A percentile compares a stretch with the other conserved stretches of the same genome.
Conservation (phyloP, 35 echinoderm and acorn worm species). For the Apostichopus parvimensis region DNA sequence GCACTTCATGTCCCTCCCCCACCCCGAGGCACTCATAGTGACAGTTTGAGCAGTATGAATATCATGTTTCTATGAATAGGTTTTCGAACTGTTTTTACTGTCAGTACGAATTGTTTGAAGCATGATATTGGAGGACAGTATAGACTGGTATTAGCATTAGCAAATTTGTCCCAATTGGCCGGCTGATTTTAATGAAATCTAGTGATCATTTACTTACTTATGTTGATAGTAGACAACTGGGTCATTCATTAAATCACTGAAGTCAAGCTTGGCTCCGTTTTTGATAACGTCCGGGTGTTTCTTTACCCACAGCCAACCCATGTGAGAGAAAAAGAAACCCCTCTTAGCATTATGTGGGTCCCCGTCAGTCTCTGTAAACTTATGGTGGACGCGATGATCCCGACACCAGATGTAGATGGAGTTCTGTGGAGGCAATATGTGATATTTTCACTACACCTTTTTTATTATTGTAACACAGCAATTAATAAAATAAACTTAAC, state of each 20-base stretch:
- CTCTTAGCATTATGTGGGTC: conserved; percentile 89
- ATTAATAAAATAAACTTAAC: background rate
- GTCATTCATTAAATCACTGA: conserved; percentile 65
- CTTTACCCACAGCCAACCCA: conserved; percentile 77
- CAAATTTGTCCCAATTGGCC: no score
- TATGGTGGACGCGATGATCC: conserved; percentile 86
- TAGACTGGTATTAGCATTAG: no score
- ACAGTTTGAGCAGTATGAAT: no score
- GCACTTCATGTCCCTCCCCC: no score
- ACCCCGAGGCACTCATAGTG: no score
- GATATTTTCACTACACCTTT: background rate
- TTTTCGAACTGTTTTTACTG: no score
- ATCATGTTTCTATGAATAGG: no score
- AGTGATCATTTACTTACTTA: conserved; percentile 49
- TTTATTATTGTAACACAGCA: background rate
- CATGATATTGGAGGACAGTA: no score
- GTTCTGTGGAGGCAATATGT: conserved; percentile 53
- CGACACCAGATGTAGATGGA: conserved; percentile 79
- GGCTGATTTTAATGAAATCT: no score
- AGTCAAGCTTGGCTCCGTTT: conserved; percentile 60
- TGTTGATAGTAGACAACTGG: conserved; percentile 73
- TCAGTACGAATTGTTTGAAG: no score
- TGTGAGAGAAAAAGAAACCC: conserved; percentile 91
- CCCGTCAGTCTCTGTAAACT: conserved; percentile 86
- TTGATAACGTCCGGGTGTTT: conserved; percentile 83